Conservation (phyloP, 1,140 invertebrate species). For the Drosophila neocordata region DNA sequence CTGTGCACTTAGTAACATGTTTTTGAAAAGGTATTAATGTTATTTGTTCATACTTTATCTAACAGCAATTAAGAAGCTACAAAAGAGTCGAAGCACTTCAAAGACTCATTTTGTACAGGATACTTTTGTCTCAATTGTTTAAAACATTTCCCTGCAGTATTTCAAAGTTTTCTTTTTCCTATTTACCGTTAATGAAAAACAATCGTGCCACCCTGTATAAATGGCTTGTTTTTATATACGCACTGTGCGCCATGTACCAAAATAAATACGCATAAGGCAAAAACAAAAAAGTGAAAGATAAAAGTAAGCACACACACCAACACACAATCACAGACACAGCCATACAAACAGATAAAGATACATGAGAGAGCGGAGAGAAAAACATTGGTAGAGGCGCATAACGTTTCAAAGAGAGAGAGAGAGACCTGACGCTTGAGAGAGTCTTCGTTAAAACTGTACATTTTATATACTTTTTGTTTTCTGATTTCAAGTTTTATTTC, state of each 20-base stretch:
- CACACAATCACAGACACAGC: slow-evolving; percentile 49
- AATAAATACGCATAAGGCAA: slow-evolving; percentile 72
- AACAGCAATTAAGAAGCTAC: no score
- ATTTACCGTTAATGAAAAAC: not conserved
- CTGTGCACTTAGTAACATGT: not conserved
- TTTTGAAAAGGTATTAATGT: not conserved
- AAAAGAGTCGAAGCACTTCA: no score
- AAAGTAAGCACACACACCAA: slow-evolving; percentile 70
- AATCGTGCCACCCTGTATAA: slow-evolving; percentile 61
- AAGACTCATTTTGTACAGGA: no score
- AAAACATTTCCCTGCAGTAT: not conserved
- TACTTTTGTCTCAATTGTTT: no score
- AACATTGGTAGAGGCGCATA: slow-evolving; percentile 11
- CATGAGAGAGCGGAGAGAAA: slow-evolving; percentile 34
- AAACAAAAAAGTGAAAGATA: slow-evolving; percentile 74
- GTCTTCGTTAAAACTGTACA: slow-evolving; percentile 71
- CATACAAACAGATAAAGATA: slow-evolving; percentile 43
- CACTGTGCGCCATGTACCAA: slow-evolving; percentile 52
- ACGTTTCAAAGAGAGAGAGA: slow-evolving; percentile 41
- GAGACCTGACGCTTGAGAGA: slow-evolving; percentile 16
- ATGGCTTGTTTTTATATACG: slow-evolving; percentile 70
- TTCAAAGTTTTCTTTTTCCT: not conserved
- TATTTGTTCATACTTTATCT: not conserved
- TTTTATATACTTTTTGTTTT: slow-evolving; percentile 41
- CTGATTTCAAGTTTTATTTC: slow-evolving; percentile 61